A percentile compares a stretch with the other conserved stretches of the same genome.
Conservation (phyloP, 2,113 vertebrate genomes). For the Tyrannus savana region DNA sequence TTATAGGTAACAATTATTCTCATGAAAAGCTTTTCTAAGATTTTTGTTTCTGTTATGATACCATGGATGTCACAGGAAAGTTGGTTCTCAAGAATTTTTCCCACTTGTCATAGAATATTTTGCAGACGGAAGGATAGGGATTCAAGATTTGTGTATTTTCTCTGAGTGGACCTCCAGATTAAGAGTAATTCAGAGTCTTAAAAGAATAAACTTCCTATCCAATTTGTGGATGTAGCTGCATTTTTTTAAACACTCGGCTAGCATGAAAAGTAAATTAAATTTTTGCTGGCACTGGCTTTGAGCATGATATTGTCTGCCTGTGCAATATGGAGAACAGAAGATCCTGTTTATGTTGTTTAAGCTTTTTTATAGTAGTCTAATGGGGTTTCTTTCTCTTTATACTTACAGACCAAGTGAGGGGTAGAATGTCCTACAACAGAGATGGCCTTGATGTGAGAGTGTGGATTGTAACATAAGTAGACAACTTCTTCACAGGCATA, state of each 20-base stretch:
- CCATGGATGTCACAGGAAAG: neutral
- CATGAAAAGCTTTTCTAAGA: neutral
- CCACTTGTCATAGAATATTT: neutral
- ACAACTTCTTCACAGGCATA: neutral
- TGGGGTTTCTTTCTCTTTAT: rapidly evolving
- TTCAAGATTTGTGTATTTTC: neutral
- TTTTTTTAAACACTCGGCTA: neutral
- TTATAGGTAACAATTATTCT: neutral
- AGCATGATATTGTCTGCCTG: neutral
- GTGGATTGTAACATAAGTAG: neutral
- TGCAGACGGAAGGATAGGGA: neutral
- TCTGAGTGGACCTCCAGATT: neutral
- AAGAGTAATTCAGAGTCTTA: neutral
- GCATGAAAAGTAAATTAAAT: neutral
- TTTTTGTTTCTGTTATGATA: neutral
- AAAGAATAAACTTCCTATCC: neutral
- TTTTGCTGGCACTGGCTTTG: neutral
- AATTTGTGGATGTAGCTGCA: neutral
- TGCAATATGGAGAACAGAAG: neutral
- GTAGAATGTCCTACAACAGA: neutral
- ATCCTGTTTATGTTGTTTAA: neutral
- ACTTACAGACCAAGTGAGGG: neutral
- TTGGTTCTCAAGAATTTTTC: neutral
- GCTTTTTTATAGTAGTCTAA: neutral
- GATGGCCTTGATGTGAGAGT: neutral